These are phyloP conservation scores for Falco berigora DNA, from an alignment of 2,797 vertebrate genomes.

Conservation along the genomic window DNA sequence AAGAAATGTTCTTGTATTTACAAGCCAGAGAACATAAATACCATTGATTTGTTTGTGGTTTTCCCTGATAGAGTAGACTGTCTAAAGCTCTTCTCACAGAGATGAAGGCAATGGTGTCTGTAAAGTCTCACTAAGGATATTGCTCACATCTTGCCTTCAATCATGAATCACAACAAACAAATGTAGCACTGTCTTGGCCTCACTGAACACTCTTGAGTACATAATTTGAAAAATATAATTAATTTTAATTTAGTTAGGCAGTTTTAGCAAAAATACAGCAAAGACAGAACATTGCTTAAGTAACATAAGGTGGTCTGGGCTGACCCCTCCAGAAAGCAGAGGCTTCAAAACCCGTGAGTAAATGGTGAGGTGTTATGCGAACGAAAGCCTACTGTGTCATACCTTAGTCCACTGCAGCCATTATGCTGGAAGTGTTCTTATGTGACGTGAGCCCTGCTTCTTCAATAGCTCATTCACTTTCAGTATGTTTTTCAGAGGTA, in stretches of 20 bases:
- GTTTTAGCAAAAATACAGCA: not conserved
- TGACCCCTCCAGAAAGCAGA: not conserved
- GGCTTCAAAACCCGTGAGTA: not conserved
- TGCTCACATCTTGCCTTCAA: not conserved
- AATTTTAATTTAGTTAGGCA: not conserved
- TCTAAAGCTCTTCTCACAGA: not conserved
- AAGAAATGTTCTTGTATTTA: not conserved
- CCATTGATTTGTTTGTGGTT: not conserved
- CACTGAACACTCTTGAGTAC: not conserved
- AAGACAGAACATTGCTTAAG: not conserved
- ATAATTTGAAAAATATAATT: constrained; percentile 19
- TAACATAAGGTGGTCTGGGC: not conserved
- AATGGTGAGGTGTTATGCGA: not conserved
- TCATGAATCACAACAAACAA: not conserved
- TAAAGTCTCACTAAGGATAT: not conserved
- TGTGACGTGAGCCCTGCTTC: not conserved
- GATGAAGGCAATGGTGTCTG: not conserved
- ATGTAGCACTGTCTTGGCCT: not conserved
- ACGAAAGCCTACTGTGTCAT: not conserved
- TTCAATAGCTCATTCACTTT: not conserved
- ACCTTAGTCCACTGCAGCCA: not conserved
- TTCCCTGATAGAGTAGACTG: not conserved
- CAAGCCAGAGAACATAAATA: constrained; percentile 15
- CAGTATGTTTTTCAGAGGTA: not conserved
- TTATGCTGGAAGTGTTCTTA: not conserved